Base-by-base conservation (phyloP, 2,797 vertebrate genomes). In the Oreonectes daqikongensis region DNA sequence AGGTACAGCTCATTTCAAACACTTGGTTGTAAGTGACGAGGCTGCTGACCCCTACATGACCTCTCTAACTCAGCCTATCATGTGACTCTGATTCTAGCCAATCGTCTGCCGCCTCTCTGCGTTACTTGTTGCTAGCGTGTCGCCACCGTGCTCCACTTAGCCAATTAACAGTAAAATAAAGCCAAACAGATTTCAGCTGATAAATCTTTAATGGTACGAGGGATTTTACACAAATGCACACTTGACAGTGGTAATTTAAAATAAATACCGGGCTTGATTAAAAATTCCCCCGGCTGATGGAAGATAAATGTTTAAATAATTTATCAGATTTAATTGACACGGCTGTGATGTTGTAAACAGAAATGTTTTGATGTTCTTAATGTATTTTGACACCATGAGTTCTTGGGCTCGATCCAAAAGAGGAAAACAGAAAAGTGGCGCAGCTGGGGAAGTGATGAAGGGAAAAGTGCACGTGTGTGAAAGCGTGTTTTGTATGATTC, bases 171-270 rank as follows among this genome's bases (percentile, higher is more conserved):
- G 88, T 80, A 88, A 92, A 94, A 95, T 95, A 96, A 94, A 94
- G 93, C 94, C 92, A 95, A 96, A 96, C 94, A 95, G 90, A 94
- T 95, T 96, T 95, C 87, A 94, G 93, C 94, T 93, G 92, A 97
- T 97, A 95, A 97, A 97, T 97, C 93, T 96, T 98, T 97, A 93
- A 98, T 96, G 95, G 95, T 97, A 95, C 92, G 87, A 92, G 95
- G 94, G 93, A 96, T 95, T 97, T 96, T 95, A 94, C 94, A 96
- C 92, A 95, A 95, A 95, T 91, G 92, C 94, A 94, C 92, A 93
- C 94, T 96, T 94, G 93, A 94, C 92, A 91, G 93, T 92, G 91
- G 93, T 97, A 96, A 97, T 96, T 95, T 96, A 97, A 97, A 97
- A 95, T 93, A 98, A 97, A 98, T 96, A 98, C 89, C 86, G 93